A percentile compares a stretch with the other conserved stretches of the same genome.
Evolutionary conservation across 2,113 vertebrate species (phyloP).

Genomic region (Prochilodus magdalenae): DNA sequence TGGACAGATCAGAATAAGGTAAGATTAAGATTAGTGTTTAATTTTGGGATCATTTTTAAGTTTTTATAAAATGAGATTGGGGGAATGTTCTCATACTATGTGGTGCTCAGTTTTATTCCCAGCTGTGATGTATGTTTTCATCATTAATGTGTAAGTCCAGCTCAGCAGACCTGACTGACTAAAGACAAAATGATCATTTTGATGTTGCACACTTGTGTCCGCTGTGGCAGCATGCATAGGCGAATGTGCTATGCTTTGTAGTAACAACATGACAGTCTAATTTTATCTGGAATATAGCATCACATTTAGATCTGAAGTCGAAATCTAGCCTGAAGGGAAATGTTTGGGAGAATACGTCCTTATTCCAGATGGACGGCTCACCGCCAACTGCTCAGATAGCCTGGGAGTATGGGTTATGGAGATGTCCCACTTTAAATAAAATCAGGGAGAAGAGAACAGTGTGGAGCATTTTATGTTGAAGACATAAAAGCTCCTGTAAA

Average conservation of each 20-base stretch:
- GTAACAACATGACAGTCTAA: not conserved
- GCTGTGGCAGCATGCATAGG: constrained; percentile 2
- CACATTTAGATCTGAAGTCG: constrained; percentile 17
- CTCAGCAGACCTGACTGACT: not conserved
- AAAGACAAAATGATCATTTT: not conserved
- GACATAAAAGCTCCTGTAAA: not conserved
- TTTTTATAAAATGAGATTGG: no score
- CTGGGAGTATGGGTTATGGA: constrained; percentile 32
- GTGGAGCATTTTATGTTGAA: not conserved
- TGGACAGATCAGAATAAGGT: constrained; percentile 99
- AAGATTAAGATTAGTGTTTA: constrained; percentile 43
- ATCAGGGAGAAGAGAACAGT: not conserved
- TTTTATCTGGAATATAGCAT: constrained; percentile 15
- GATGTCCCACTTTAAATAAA: constrained; percentile 27
- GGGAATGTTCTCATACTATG: no score
- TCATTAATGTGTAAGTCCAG: not conserved
- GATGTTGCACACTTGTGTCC: not conserved
- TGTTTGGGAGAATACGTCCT: constrained; percentile 24
- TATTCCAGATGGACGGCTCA: constrained; percentile 44
- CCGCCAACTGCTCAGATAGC: constrained; percentile 42
- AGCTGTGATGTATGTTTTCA: not conserved
- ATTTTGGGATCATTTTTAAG: no score
- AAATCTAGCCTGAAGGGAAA: constrained; percentile 15
- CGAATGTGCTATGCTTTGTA: constrained; percentile 21
- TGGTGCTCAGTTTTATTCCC: not conserved